Conservation (phyloP, 2,888 invertebrate species). For the Lasius platythorax region DNA sequence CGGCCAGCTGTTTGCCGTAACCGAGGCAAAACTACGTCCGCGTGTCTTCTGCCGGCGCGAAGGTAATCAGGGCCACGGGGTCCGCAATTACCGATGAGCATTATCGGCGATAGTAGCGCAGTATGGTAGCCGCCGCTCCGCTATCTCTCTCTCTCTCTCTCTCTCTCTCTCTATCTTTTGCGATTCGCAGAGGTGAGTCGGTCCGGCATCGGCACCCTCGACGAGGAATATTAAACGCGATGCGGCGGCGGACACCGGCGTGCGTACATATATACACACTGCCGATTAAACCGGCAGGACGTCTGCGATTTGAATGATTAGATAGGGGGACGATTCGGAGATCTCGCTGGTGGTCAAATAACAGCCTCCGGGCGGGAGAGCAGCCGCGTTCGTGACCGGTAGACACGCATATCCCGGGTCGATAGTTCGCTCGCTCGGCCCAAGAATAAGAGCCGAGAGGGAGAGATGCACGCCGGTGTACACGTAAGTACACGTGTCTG, state of each 20-base stretch:
- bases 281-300: conserved; percentile 67
- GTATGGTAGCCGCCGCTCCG: conserved; percentile 44
- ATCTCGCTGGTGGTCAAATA: conserved; percentile 79
- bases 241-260: conserved; percentile 25
- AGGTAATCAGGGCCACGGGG: conserved; percentile 61
- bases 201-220: conserved; percentile 3
- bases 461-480: conserved; percentile 25
- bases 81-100: conserved; percentile 63
- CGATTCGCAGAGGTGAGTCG: background rate
- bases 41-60: conserved; percentile 46
- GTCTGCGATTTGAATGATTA: conserved; percentile 83
- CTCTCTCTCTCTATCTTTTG: background rate
- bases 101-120: conserved; percentile 57
- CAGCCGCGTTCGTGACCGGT: conserved; percentile 78
- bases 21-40: conserved; percentile 46
- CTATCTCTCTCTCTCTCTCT: conserved; percentile 18
- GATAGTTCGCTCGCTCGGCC: conserved; percentile 69
- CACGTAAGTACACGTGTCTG: conserved; percentile 65
- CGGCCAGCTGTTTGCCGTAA: conserved; percentile 52
- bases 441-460: conserved; percentile 9
- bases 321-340: conserved; percentile 76
- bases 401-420: conserved; percentile 76
- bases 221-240: conserved; percentile 13
- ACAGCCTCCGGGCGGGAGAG: conserved; percentile 75
- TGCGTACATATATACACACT: conserved; percentile 55